A percentile compares a stretch with the other conserved stretches of the same genome.
phyloP scores from a whole-genome alignment of 1,140 invertebrate genomes.

The Metaphire vulgaris region DNA sequence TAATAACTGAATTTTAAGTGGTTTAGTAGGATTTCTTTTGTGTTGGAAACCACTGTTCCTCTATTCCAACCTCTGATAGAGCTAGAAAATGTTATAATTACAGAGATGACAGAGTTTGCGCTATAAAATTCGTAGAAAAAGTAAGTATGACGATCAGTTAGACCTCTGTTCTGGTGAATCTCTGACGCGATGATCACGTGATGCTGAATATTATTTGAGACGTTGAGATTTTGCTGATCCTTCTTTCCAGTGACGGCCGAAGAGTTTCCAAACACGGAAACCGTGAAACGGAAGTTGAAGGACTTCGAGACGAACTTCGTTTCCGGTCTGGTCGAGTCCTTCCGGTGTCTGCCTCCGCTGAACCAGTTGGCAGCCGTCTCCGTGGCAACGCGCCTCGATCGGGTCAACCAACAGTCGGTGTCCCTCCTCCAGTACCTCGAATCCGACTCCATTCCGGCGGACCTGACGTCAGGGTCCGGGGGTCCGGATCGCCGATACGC shows the following conservation, averaged over 20 bases:
- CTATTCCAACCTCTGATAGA: no score
- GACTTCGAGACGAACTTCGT: conserved; percentile 20
- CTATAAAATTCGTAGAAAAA: no score
- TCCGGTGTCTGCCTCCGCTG: neutral
- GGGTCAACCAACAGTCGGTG: neutral
- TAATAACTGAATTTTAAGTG: no score
- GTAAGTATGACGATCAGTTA: no score
- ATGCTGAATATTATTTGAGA: no score
- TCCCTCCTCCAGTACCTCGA: neutral
- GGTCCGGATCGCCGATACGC: neutral
- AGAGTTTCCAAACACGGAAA: conserved; percentile 22
- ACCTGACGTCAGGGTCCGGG: neutral
- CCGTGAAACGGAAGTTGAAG: conserved; percentile 15
- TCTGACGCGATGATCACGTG: no score
- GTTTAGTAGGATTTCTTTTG: no score
- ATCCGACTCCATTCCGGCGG: neutral
- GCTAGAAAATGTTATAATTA: no score
- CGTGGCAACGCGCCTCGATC: conserved; percentile 10
- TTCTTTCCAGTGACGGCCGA: neutral
- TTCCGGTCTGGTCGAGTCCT: conserved; percentile 12
- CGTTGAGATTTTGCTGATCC: no score
- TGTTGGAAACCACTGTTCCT: no score
- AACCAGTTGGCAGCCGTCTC: conserved; percentile 19
- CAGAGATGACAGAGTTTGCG: no score
- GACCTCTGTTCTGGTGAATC: no score